Evolutionary conservation across 2,113 vertebrate genomes (phyloP).

Genomic region (Thamnaconus septentrionalis): DNA sequence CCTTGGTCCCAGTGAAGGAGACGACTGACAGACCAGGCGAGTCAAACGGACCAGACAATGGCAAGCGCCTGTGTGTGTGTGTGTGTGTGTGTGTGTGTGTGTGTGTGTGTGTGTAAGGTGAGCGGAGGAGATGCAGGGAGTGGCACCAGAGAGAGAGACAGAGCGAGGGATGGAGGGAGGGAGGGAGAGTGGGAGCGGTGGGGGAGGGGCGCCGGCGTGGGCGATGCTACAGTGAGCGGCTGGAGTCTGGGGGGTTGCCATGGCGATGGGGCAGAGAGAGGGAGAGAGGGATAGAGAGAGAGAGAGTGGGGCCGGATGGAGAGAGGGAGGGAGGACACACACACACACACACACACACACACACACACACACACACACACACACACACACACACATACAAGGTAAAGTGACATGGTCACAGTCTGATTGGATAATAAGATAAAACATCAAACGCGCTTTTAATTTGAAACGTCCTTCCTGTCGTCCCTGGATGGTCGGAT

Average conservation of each 20-base stretch:
- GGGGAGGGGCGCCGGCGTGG: conserved; percentile 56
- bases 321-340: no score
- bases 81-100: background rate
- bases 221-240: conserved; percentile 46
- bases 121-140: conserved; percentile 50
- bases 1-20: no score
- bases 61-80: conserved; percentile 5
- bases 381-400: conserved; percentile 5
- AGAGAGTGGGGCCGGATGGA: no score
- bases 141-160: conserved; percentile 51
- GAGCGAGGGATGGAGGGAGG: conserved; percentile 51
- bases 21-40: no score
- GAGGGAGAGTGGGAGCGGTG: conserved; percentile 55
- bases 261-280: conserved; percentile 46
- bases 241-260: conserved; percentile 58
- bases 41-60: background rate
- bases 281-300: no score
- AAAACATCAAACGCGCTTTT: conserved; percentile 34
- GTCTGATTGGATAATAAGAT: conserved; percentile 46
- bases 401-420: conserved; percentile 37
- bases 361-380: background rate
- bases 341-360: background rate
- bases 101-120: conserved; percentile 11
- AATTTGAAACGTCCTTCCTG: conserved; percentile 43
- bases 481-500: no score